Percentiles rank a stretch among this genome's conserved stretches.
These are phyloP conservation scores for Lucinisca nassula DNA, from an alignment of 2,888 invertebrate genomes.

Conservation along the genomic window DNA sequence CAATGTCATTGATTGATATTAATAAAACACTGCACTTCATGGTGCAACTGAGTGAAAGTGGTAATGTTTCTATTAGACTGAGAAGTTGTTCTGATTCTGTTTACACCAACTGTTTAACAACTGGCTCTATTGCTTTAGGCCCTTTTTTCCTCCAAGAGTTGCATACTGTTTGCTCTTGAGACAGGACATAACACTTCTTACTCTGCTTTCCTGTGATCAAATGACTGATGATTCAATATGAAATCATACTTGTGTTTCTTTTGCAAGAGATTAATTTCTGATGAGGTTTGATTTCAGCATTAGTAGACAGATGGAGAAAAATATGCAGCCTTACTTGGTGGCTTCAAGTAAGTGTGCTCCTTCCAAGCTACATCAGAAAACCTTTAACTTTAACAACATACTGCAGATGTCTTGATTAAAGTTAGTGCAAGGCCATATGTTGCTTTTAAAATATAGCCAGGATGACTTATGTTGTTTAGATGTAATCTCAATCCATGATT, in stretches of 20 bases:
- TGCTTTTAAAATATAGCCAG: background rate
- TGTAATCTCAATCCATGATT: background rate
- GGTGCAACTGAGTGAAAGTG: background rate
- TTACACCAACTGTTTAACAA: slow-evolving; percentile 1
- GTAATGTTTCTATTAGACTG: background rate
- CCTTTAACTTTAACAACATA: background rate
- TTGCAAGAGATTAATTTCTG: background rate
- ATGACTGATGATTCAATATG: slow-evolving; percentile 4
- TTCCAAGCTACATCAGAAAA: background rate
- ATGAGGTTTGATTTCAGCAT: background rate
- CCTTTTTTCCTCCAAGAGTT: background rate
- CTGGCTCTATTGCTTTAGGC: background rate
- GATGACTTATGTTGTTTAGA: background rate
- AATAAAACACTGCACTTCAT: slow-evolving; percentile 23
- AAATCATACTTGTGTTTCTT: background rate
- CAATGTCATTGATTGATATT: slow-evolving; percentile 42
- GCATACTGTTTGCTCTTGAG: background rate
- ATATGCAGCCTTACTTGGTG: background rate
- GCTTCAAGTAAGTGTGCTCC: background rate
- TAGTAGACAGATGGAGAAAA: background rate
- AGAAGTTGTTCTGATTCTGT: background rate
- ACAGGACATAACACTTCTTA: slow-evolving; percentile 2
- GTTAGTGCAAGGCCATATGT: background rate
- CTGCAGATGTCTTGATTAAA: slow-evolving; percentile 6
- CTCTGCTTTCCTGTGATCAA: background rate